Base-by-base conservation (phyloP, 2,797 vertebrate genomes). In the Spea hammondii region DNA sequence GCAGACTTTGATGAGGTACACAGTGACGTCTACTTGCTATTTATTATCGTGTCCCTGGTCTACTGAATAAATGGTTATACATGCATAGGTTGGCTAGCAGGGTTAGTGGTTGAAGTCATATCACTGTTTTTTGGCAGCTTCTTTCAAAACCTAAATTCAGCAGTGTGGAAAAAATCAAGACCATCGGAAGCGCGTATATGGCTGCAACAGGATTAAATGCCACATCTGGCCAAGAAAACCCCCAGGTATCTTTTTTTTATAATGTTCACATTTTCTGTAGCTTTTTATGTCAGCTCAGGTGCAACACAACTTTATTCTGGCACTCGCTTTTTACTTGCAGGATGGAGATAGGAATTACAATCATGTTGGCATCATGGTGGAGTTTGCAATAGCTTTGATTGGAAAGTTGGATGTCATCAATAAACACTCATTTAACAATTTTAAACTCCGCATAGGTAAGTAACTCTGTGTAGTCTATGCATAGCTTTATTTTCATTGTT, bases 151-250 rank as follows among this genome's bases (percentile, higher is more conserved):
- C 94, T 32, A 96, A 96, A 79, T 97, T 97, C 86, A 92, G 90
- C 1, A 91, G 91, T 0, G 94, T 97, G 54, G 95, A 95, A 85
- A 97, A 97, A 87, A 96, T 97, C 13, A 97, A 97, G 89, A 97
- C 95, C 9, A 95, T 97, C 0, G 92, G 95, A 79, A 97, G 95
- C 77, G 96, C 95, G 0, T 97, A 97, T 89, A 97, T 97, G 95
- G 95, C 95, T 0, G 95, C 93, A 3, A 92, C 93, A 0, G 95
- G 95, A 7, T 89, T 97, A 82, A 94, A 88, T 13, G 85, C 91
- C 65, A 82, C 87, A 1, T 84, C 86, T 0, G 80, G 80, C 0
- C 86, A 83, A 59, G 93, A 94, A 0, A 88, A 92, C 11, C 87
- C 84, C 51, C 94, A 93, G 91, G 95, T 95, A 80, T 17, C 1